Evolutionary conservation across 2,888 invertebrate genomes (phyloP).

Genomic region (Syrphus vitripennis): DNA sequence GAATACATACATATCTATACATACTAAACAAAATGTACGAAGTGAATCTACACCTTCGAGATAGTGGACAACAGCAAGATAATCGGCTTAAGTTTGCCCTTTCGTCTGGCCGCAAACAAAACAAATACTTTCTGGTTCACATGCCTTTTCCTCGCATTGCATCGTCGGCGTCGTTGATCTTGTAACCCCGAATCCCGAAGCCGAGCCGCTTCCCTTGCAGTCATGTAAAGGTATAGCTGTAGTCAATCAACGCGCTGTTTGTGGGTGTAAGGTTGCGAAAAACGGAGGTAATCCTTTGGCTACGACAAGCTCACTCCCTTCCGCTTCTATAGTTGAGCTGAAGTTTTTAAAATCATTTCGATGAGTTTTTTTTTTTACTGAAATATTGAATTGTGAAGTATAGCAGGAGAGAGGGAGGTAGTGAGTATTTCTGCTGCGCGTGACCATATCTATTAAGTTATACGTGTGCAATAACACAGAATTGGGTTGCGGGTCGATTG

Average conservation of each 20-base stretch:
- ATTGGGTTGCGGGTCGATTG: constrained; percentile 47
- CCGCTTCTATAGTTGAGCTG: background rate
- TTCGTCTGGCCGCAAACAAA: constrained; percentile 69
- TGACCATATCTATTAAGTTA: constrained; percentile 23
- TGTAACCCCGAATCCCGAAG: background rate
- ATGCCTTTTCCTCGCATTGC: constrained; percentile 29
- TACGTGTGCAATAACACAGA: constrained; percentile 39
- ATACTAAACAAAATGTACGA: constrained; percentile 1
- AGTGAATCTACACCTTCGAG: constrained; percentile 33
- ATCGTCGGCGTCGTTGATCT: background rate
- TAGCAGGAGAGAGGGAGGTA: background rate
- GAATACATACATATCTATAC: no score
- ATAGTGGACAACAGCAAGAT: constrained; percentile 66
- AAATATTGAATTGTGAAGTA: constrained; percentile 42
- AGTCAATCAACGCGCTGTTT: constrained; percentile 69
- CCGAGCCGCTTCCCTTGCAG: background rate
- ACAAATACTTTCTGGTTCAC: constrained; percentile 69
- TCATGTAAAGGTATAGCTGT: constrained; percentile 35
- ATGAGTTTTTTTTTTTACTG: constrained; percentile 23
- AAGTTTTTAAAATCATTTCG: constrained; percentile 14
- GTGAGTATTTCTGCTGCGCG: constrained; percentile 39
- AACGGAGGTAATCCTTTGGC: constrained; percentile 49
- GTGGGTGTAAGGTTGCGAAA: constrained; percentile 64
- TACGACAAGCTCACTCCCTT: constrained; percentile 15
- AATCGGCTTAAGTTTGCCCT: constrained; percentile 71